phyloP scores from a whole-genome alignment of 2,888 invertebrate species.

The Orchesella flavescens region DNA sequence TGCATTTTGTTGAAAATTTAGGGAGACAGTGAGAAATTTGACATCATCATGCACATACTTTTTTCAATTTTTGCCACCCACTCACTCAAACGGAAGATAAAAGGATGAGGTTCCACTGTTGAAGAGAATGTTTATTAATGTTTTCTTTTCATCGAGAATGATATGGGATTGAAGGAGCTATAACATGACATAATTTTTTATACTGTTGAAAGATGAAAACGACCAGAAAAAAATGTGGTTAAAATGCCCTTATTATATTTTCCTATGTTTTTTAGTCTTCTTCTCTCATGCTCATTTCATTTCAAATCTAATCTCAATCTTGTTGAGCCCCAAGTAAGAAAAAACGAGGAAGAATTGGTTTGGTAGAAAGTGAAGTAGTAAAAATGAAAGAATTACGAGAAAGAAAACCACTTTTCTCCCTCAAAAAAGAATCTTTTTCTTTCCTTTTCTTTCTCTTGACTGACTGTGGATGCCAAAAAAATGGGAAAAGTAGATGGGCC shows the following conservation, averaged over 20 bases:
- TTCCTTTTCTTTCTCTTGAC: neutral
- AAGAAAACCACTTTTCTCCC: neutral
- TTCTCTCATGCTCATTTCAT: neutral
- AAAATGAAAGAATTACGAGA: slow-evolving; percentile 23
- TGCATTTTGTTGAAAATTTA: too few species aligned
- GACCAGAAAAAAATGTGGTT: neutral
- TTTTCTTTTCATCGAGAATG: neutral
- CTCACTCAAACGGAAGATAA: neutral
- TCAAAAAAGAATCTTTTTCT: neutral
- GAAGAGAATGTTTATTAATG: neutral
- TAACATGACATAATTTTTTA: neutral
- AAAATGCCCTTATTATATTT: neutral
- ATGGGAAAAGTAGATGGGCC: neutral
- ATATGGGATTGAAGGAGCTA: neutral
- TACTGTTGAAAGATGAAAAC: neutral
- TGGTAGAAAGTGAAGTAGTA: neutral
- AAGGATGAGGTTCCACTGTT: neutral
- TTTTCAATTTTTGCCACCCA: too few species aligned
- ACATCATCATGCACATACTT: too few species aligned
- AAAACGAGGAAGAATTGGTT: neutral
- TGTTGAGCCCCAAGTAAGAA: neutral
- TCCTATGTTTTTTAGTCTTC: neutral
- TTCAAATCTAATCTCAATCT: slow-evolving; percentile 23
- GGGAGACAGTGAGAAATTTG: too few species aligned
- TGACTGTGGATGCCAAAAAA: neutral